Percentiles rank a stretch among this genome's conserved stretches.
Conservation (phyloP, 2,888 invertebrate genomes). For the Lithosia quadra region DNA sequence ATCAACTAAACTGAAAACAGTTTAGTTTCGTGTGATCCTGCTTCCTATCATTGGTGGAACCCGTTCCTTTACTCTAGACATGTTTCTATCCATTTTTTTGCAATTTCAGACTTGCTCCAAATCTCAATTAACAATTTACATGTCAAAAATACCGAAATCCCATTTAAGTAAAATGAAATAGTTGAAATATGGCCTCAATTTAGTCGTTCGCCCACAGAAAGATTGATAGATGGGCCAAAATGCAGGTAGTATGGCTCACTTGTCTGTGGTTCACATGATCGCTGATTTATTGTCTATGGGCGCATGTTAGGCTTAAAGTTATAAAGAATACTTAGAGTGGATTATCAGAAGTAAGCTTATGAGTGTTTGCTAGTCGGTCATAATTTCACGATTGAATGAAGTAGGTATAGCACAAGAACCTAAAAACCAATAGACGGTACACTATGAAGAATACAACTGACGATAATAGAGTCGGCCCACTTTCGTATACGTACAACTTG, state of each 20-base stretch:
- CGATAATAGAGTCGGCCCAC: too few relatives aligned
- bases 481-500: too few relatives aligned
- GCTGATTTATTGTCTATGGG: slow-evolving; percentile 15
- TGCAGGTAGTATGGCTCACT: slow-evolving; percentile 33
- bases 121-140: slow-evolving; percentile 7
- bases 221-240: slow-evolving; percentile 36
- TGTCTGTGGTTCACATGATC: slow-evolving; percentile 19
- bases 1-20: too few relatives aligned
- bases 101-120: neutral
- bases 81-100: neutral
- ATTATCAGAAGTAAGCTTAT: neutral
- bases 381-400: too few relatives aligned
- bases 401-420: too few relatives aligned
- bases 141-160: slow-evolving; percentile 19
- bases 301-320: slow-evolving; percentile 8
- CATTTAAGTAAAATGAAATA: slow-evolving; percentile 32
- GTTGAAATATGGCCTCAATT: slow-evolving; percentile 48
- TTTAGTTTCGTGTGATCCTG: too few relatives aligned
- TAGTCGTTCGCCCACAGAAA: slow-evolving; percentile 29
- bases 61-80: neutral
- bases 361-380: too few relatives aligned
- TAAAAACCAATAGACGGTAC: too few relatives aligned
- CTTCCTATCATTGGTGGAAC: neutral
- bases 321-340: neutral
- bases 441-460: too few relatives aligned